Base-by-base conservation (phyloP, 2,888 invertebrate species). In the Lypha dubia region DNA sequence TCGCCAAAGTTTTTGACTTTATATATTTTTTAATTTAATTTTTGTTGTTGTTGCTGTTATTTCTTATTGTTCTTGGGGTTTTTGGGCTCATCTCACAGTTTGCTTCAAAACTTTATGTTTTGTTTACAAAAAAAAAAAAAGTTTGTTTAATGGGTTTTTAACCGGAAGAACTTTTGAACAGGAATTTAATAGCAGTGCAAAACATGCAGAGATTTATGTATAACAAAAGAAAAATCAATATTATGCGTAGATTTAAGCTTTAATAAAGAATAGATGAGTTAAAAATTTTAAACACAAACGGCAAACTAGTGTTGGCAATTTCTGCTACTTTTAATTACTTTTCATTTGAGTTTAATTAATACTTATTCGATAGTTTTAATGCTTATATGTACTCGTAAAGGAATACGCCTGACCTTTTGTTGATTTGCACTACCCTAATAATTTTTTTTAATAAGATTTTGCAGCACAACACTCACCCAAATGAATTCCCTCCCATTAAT, bases 111-210 rank as follows among this genome's bases (percentile, higher is more conserved):
- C 82, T 86, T 86, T 86, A n/a, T 81, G 80, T 84, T 85, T 83
- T 79, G 74, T 76, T 80, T 75, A 53, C 68, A 62, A 70, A 53
- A 51, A 82, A 73, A 62, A 70, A 53, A 51, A 82, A 86, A 87
- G 79, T 86, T 87, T 87, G 86, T 86, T 86, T 87, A 87, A 87
- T 87, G 85, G 84, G 82, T 80, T 87, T 86, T 86, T 86, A 87
- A 87, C 87, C 85, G 87, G 86, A 86, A 87, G 77, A 82, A 86
- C 73, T 83, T 87, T 86, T 68, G n/a, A 28, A 63, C 85, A 79
- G 77, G 32, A 81, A 58, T 79, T 79, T 51, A 60, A 68, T 22
- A 56, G 11, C 60, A 41, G 22, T 3, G n/a, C 28, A 79, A 24
- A 38, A 44, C 20, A 11, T 32, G 22, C 44, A 58, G 22, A 11